Evolutionary conservation across 1,140 invertebrate genomes (phyloP), one percentile per base, ranked within the genome.

Genomic region (Sinella curviseta): DNA sequence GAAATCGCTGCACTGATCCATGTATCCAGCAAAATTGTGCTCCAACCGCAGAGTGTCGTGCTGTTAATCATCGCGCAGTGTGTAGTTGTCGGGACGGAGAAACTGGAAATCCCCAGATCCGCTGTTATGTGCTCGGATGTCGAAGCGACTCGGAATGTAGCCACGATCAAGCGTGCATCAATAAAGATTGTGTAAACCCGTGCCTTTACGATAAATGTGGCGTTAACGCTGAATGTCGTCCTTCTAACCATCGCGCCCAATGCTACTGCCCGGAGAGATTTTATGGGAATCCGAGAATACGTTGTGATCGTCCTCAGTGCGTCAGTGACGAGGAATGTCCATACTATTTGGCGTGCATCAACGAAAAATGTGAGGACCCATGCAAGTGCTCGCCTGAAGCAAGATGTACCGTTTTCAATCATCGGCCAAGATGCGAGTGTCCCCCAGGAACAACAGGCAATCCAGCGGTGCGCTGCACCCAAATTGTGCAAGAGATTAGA

Each of bases 61-160:
- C 94, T 0, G 92, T 92, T 86, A 88, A 92, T 39, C 95, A 97
- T 84, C 88, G 94, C 84, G 93, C 94, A 4, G 88, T 94, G 28
- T 97, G 95, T 84, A 90, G 92, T 0, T 97, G 95, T 85, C 89
- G 92, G 80, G 92, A 94, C 83, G 94, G 93, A 12, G 94, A 91
- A 83, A 93, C 93, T 84, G 95, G 95, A 85, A 94, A 96, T 86
- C 93, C 94, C 26, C 91, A 94, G 82, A 90, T 90, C 67, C 90
- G 91, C 82, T 96, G 94, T 85, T 90, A 91, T 82, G 90, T 70
- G 2, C 91, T 95, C 83, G 94, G 95, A 84, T 97, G 95, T 85
- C 90, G 93, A 81, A 91, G 91, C 77, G 94, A 97, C 85, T 91
- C 91, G 34, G 95, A 96, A 78, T 97, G 95, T 86, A 90, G 93